phyloP scores from a whole-genome alignment of 2,888 invertebrate species.

The Bellardia pandia region DNA sequence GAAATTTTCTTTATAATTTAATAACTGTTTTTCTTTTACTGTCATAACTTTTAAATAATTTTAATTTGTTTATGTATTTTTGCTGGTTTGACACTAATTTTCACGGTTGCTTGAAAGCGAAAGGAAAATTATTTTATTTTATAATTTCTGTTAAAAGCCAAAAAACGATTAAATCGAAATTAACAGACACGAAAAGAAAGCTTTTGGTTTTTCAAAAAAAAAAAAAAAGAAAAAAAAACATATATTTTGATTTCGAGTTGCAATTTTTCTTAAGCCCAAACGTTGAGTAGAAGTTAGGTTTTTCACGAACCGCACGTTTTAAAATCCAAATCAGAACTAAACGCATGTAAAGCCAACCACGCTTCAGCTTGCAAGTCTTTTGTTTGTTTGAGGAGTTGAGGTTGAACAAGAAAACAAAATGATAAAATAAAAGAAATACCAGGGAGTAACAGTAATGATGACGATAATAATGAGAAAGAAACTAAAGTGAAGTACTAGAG shows the following conservation, averaged over 20 bases:
- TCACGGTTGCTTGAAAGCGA: slow-evolving; percentile 61
- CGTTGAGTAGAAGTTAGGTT: slow-evolving; percentile 25
- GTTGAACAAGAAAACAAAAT: slow-evolving; percentile 8
- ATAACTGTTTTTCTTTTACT: not conserved
- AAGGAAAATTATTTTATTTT: slow-evolving; percentile 56
- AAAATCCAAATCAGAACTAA: slow-evolving; percentile 83
- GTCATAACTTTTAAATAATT: not conserved
- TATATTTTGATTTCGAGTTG: slow-evolving; percentile 7
- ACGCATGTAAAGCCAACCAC: slow-evolving; percentile 74
- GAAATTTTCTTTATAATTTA: not conserved
- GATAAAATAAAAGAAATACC: slow-evolving; percentile 54
- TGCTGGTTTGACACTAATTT: slow-evolving; percentile 50
- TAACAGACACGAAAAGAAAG: slow-evolving; percentile 68
- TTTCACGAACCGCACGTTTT: slow-evolving; percentile 79
- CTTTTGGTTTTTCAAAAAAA: slow-evolving; percentile 9
- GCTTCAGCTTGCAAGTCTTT: slow-evolving; percentile 61
- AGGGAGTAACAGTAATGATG: slow-evolving; percentile 42
- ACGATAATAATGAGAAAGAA: slow-evolving; percentile 61
- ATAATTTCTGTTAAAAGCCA: slow-evolving; percentile 21
- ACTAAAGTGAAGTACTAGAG: slow-evolving; percentile 67
- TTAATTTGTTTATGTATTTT: not conserved
- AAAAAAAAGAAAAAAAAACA: slow-evolving; percentile 1
- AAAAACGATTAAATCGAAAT: slow-evolving; percentile 8
- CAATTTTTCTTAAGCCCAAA: slow-evolving; percentile 34
- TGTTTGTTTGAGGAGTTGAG: slow-evolving; percentile 32